These are phyloP conservation scores for Tinea trinotella DNA, from an alignment of 2,888 invertebrate genomes.

Conservation along the genomic window DNA sequence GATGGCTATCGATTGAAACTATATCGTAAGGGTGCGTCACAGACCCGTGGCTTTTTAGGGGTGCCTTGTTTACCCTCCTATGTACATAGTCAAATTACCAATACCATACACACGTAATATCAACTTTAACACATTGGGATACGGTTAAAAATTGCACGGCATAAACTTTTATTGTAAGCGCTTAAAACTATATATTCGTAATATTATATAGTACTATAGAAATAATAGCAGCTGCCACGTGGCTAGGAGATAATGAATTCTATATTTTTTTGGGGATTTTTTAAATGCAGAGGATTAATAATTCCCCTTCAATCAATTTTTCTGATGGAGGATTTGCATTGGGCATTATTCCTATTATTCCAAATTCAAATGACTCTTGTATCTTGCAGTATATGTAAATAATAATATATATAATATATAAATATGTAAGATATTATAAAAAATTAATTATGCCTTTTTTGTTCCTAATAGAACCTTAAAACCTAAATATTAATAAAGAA, in stretches of 20 bases:
- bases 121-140: not conserved
- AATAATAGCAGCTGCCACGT: slow-evolving; percentile 17
- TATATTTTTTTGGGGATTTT: not conserved
- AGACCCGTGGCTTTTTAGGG: slow-evolving; percentile 21
- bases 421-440: too few relatives aligned
- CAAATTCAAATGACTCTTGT: too few relatives aligned
- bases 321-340: not conserved
- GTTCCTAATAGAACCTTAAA: too few relatives aligned
- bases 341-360: too few relatives aligned
- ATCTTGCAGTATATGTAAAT: too few relatives aligned
- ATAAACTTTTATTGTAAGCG: not conserved
- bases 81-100: not conserved
- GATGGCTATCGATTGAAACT: slow-evolving; percentile 34
- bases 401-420: too few relatives aligned
- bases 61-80: slow-evolving; percentile 30
- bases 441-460: too few relatives aligned
- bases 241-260: slow-evolving; percentile 17
- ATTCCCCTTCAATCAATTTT: not conserved
- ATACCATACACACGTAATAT: not conserved
- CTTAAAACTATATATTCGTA: not conserved
- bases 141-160: not conserved
- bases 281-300: slow-evolving; percentile 6
- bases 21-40: slow-evolving; percentile 34
- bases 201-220: not conserved
- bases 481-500: too few relatives aligned